Evolutionary conservation across 2,113 vertebrate genomes (phyloP).

Genomic region (Emydura subglobosa): DNA sequence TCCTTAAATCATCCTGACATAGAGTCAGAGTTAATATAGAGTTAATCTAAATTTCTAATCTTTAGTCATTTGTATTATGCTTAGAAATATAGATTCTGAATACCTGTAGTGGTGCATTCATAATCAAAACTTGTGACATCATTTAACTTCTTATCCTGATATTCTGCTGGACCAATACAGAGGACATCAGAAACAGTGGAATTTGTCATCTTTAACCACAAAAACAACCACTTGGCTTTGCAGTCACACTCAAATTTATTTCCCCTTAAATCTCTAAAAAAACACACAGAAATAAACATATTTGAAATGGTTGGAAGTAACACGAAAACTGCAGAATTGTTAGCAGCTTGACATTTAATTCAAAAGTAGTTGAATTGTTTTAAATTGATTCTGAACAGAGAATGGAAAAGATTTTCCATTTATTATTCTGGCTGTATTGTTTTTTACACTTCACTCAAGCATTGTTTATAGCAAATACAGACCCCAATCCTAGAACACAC

Average conservation of each 20-base stretch:
- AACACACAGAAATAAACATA: constrained; percentile 65
- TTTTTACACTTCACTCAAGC: background rate
- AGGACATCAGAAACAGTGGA: constrained; percentile 95
- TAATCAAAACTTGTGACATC: constrained; percentile 92
- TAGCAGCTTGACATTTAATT: constrained; percentile 52
- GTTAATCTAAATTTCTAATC: background rate
- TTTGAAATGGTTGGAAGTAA: constrained; percentile 50
- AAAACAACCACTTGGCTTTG: constrained; percentile 96
- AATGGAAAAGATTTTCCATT: background rate
- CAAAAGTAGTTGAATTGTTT: background rate
- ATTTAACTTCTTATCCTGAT: constrained; percentile 95
- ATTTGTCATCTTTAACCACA: constrained; percentile 97
- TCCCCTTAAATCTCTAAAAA: constrained; percentile 93
- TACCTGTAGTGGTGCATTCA: constrained; percentile 95
- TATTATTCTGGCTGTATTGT: background rate
- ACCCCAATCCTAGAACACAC: background rate
- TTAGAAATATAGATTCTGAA: constrained; percentile 66
- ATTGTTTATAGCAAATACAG: background rate
- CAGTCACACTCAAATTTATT: constrained; percentile 98
- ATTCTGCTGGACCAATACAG: constrained; percentile 91
- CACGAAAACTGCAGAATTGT: constrained; percentile 34
- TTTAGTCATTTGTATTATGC: constrained; percentile 29
- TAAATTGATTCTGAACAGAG: background rate
- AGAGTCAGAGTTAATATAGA: background rate
- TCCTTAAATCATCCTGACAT: constrained; percentile 1